Base-by-base conservation (phyloP, 2,113 vertebrate species). In the Saimiri boliviensis region DNA sequence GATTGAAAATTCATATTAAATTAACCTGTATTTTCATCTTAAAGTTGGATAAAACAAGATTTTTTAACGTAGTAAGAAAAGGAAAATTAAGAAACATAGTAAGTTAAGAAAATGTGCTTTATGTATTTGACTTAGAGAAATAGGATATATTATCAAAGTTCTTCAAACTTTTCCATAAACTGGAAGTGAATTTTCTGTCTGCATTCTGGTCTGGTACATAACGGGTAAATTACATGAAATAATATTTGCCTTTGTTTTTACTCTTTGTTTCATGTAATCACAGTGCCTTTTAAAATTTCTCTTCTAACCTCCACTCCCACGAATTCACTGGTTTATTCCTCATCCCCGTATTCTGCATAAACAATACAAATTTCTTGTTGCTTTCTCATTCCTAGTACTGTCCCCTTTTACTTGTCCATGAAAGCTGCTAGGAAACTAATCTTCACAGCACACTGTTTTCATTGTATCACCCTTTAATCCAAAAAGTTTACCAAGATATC, bases 131-230 rank as follows among this genome's bases (percentile, higher is more conserved):
- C n/a, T 77, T 81, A 76, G 32, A 76, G 32, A 81, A 96, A 87
- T 27, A 74, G 35, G 68, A 73, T 81, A 37, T 85, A 58, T 85
- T 96, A 86, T 66, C 20, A 96, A 95, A 93, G 5, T 86, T 82
- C 66, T 82, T 88, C 70, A 80, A 87, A 77, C 14, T 66, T 93
- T 94, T 63, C 52, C 84, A 76, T 70, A 82, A 68, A 63, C 40
- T 40, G 14, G 86, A 93, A 92, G 74, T 84, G 40, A 81, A 80
- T 63, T 91, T 95, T 95, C 35, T 73, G 88, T 13, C 35, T 95
- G n/a, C 14, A 86, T 13, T 30, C 27, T 87, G 49, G 16, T 37
- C 79, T 88, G 13, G 56, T 79, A 27, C 21, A 32, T 30, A 86
- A 47, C 25, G 35, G 21, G 52, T 52, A 88, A 66, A 37, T 81